Base-by-base conservation (phyloP, 2,888 invertebrate species). In the Dasypogon diadema region DNA sequence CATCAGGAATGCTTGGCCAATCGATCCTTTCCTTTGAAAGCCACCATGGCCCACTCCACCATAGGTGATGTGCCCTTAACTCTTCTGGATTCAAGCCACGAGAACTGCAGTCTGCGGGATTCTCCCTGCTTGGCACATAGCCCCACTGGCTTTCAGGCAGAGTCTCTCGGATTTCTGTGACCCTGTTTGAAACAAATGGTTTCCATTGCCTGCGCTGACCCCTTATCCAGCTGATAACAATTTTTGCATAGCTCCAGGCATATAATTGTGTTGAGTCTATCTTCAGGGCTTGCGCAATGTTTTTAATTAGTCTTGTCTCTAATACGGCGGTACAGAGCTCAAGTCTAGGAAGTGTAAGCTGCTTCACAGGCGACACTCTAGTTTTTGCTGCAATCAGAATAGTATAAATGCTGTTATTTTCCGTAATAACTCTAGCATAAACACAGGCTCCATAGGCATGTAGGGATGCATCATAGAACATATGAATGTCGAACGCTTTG, bases 381-480 rank as follows among this genome's bases (percentile, higher is more conserved):
- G 68, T 75, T 74, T 79, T 79, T 5, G 79, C 73, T 26, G 63
- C 74, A 4, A 77, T 58, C 21, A 77, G 30, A 37, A 74, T 74
- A 0, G 30, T 30, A 30, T 30, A 8, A 30, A 30, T 37, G n/a
- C 24, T n/a, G 24, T 21, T 2, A 2, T 14, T 8, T 1, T n/a
- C 6, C 8, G 51, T 48, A 4, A 46, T 14, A 14, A 58, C 46
- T 0, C 76, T 51, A 2, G 60, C 30, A 18, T 75, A 77, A 6
- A 77, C 16, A 8, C 34, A 34, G 1, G 74, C 77, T 12, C 75
- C 78, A 30, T 76, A 77, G 21, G 77, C 77, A 24, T 74, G 68
- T 54, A 75, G 70, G 10, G 77, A 79, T 0, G 79, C 75, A 56
- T 79, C 78, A 18, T 76, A 78, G 46, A 78, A 77, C 0, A 48